Evolutionary conservation across 2,888 invertebrate genomes (phyloP), one percentile per base, ranked within the genome.

Genomic region (Phortica magna): DNA sequence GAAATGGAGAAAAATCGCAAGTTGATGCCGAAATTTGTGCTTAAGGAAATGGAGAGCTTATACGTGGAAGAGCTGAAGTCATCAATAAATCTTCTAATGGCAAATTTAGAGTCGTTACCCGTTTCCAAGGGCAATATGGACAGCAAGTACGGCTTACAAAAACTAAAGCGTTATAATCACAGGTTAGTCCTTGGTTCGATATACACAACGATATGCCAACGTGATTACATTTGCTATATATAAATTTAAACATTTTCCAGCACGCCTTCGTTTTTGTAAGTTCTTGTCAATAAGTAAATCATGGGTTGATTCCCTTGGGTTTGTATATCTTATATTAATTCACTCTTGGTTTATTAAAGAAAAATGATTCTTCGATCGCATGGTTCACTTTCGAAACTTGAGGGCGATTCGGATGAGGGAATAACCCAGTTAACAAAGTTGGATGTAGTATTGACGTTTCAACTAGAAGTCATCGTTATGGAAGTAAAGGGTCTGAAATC

Each of bases 21-120:
- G 93, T 93, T 99, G 90, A 98, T 98, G 98, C 99, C 99, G 85
- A 98, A 98, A 94, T 99, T 99, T 94, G 98, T 99, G 82, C 95
- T 99, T 87, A 99, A 99, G 94, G 99, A 99, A 93, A 99, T 99
- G 99, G 99, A 99, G 93, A 98, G 98, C 74, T 94, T 99, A 90
- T 99, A 98, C 94, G 96, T 99, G 90, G 99, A 99, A 94, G 99
- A 99, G 93, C 93, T 98, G 90, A 98, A 98, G 93, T 96, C 98
- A 78, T 98, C 98, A 83, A 99, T 99, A 92, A 99, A 99, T 93
- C 94, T 98, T 87, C 94, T 99, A 89, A 99, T 99, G 98, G 97
- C 98, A 82, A 99, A 99, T 94, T 94, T 99, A 92, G 99, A 99
- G 94, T 98, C 98, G 77, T 95, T 99, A 81, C 99, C 99, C 67